phyloP scores from a whole-genome alignment of 2,888 invertebrate genomes.

The Agrotis exclamationis region DNA sequence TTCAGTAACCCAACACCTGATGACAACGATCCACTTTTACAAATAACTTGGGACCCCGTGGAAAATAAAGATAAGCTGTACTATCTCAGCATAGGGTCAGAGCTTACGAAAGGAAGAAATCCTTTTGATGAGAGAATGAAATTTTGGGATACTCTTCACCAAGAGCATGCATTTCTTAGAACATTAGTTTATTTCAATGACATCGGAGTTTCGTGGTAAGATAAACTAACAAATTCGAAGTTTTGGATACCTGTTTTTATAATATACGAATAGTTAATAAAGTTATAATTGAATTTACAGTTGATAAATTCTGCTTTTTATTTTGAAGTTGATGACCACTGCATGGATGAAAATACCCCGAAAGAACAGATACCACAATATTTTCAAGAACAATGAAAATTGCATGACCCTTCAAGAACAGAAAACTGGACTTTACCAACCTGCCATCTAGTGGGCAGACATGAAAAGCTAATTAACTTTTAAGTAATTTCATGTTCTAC shows the following conservation, averaged over 20 bases:
- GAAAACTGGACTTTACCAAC: background rate
- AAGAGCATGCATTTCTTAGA: slow-evolving; percentile 79
- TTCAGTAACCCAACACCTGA: slow-evolving; percentile 87
- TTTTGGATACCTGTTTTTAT: slow-evolving; percentile 20
- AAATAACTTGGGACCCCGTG: slow-evolving; percentile 87
- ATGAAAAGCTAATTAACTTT: background rate
- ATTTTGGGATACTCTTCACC: slow-evolving; percentile 86
- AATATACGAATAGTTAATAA: slow-evolving; percentile 15
- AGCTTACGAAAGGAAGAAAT: slow-evolving; percentile 85
- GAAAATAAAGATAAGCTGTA: slow-evolving; percentile 80
- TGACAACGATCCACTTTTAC: slow-evolving; percentile 80
- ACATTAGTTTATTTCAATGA: slow-evolving; percentile 82
- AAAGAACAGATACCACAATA: background rate
- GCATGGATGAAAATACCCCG: background rate
- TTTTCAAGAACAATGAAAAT: background rate
- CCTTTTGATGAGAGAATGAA: slow-evolving; percentile 86
- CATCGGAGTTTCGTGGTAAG: slow-evolving; percentile 78
- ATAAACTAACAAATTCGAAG: slow-evolving; percentile 28
- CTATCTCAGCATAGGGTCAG: slow-evolving; percentile 84
- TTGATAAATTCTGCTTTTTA: slow-evolving; percentile 22
- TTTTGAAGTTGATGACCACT: background rate
- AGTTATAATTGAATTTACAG: slow-evolving; percentile 26
- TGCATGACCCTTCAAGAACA: background rate
- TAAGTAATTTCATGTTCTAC: background rate
- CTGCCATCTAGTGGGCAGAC: background rate